Percentiles rank a stretch among this genome's conserved stretches.
Evolutionary conservation across 2,113 vertebrate genomes (phyloP).

Genomic region (Gnathonemus longibarbis): DNA sequence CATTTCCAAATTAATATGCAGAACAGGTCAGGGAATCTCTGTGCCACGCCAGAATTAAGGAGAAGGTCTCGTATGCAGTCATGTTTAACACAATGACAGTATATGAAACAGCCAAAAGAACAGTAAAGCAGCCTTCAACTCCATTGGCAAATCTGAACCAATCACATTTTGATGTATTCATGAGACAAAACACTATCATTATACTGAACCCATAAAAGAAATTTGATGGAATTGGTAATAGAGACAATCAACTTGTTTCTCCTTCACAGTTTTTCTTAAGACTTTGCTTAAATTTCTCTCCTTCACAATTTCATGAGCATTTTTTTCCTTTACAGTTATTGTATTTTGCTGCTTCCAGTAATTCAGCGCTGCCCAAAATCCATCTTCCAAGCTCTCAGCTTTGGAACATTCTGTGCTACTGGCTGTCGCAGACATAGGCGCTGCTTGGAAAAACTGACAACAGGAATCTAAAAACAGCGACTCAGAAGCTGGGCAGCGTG

Average conservation of each 20-base stretch:
- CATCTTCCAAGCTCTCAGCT: not conserved
- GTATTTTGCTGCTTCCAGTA: not conserved
- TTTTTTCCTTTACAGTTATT: not conserved
- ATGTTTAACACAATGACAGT: not conserved
- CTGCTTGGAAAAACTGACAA: not conserved
- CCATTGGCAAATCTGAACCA: not conserved
- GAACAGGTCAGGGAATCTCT: conserved; percentile 20
- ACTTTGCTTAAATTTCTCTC: not conserved
- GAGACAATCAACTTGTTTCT: not conserved
- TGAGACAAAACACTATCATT: not conserved
- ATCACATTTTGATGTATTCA: not conserved
- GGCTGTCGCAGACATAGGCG: not conserved
- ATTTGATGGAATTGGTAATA: not conserved
- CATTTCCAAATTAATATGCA: not conserved
- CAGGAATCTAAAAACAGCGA: not conserved
- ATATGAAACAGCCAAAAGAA: not conserved
- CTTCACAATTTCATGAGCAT: not conserved
- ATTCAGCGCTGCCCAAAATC: not conserved
- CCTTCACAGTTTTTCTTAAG: not conserved
- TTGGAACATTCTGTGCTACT: not conserved
- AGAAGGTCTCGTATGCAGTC: not conserved
- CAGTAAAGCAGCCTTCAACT: not conserved
- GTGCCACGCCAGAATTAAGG: conserved; percentile 5
- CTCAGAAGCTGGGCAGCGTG: not conserved
- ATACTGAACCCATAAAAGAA: not conserved